Evolutionary conservation across 2,888 invertebrate species (phyloP).

Genomic region (Atherix ibis): DNA sequence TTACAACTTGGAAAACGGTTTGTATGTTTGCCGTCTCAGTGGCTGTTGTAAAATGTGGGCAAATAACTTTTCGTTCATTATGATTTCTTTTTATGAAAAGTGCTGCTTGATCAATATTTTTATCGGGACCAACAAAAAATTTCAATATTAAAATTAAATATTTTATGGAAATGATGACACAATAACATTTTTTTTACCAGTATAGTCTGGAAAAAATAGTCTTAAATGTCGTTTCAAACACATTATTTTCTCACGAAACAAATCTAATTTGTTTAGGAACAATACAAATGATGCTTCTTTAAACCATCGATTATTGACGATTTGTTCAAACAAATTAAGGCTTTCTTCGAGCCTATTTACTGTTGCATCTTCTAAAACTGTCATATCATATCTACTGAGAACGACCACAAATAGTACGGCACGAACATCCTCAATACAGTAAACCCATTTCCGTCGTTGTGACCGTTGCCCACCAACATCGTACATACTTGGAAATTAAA

Average conservation of each 20-base stretch:
- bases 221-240: constrained; percentile 43
- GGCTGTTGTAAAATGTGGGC: constrained; percentile 50
- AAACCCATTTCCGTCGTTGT: constrained; percentile 49
- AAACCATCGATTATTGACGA: constrained; percentile 48
- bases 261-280: constrained; percentile 47
- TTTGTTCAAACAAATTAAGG: constrained; percentile 44
- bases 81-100: constrained; percentile 43
- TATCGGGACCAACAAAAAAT: constrained; percentile 37
- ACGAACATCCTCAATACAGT: constrained; percentile 48
- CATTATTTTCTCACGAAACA: constrained; percentile 47
- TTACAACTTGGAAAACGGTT: constrained; percentile 47
- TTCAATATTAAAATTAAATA: too few relatives aligned
- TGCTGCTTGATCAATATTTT: constrained; percentile 45
- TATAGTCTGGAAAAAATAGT: constrained; percentile 42
- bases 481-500: constrained; percentile 37
- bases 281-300: constrained; percentile 43
- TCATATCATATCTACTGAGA: constrained; percentile 51
- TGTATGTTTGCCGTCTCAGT: constrained; percentile 50
- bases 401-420: constrained; percentile 48
- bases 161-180: too few relatives aligned
- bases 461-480: constrained; percentile 51
- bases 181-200: constrained; percentile 31
- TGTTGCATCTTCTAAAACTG: constrained; percentile 41
- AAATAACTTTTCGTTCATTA: constrained; percentile 40
- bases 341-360: constrained; percentile 48